phyloP scores from a whole-genome alignment of 2,888 invertebrate species.

The Escarpia spicata region DNA sequence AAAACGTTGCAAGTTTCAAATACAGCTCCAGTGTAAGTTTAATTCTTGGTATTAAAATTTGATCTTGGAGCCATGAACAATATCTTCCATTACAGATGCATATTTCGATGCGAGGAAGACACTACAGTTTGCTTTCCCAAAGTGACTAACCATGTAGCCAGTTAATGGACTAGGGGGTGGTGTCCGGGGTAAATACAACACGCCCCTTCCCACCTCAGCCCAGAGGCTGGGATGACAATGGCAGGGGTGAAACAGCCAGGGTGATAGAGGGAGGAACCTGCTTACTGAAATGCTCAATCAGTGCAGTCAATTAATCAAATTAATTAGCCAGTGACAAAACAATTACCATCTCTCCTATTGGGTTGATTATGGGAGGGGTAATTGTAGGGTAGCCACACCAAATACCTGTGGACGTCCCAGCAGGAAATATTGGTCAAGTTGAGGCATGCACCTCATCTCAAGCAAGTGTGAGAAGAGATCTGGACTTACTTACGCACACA shows the following conservation, averaged over 20 bases:
- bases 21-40: no score
- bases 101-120: background rate
- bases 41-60: no score
- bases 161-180: background rate
- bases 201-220: background rate
- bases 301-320: conserved; percentile 16
- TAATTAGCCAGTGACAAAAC: background rate
- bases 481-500: no score
- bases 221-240: background rate
- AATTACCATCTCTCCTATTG: background rate
- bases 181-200: background rate
- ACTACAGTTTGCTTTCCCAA: background rate
- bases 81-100: no score
- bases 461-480: background rate
- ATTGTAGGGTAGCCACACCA: background rate
- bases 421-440: background rate
- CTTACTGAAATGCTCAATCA: background rate
- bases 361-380: conserved; percentile 5
- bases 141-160: background rate
- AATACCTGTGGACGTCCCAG: background rate
- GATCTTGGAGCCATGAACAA: no score
- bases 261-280: background rate
- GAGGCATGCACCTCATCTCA: background rate
- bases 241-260: background rate
- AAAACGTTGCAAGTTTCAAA: no score